Base-by-base conservation (phyloP, 2,797 vertebrate species). In the Mormyrops attenuatus region DNA sequence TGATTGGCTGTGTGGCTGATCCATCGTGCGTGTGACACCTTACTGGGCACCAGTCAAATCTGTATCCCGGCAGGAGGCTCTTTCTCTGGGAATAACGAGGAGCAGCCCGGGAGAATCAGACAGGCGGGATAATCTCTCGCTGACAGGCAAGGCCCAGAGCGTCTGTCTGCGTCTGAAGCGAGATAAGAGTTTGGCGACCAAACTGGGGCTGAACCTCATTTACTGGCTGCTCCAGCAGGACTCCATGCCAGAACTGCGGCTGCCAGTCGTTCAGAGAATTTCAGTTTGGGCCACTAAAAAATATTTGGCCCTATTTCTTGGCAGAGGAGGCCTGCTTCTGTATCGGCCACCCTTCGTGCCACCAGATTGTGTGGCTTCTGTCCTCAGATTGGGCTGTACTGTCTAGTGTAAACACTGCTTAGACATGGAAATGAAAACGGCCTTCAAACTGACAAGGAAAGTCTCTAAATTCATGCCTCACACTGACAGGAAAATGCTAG, bases 41-140 rank as follows among this genome's bases (percentile, higher is more conserved):
- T 26, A 73, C 44, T 53, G 82, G 34, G 30, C 20, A 22, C 41
- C 7, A 85, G n/a, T 85, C 80, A 88, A 69, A 89, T 89, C 63
- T 80, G 53, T 47, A 8, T 73, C 53, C 53, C 63, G 30, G 53
- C 57, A 55, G 85, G 77, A 73, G 63, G 41, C 88, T 82, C 30
- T 30, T 87, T 82, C 66, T 87, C 84, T 50, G 66, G 85, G 73
- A 85, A 88, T 89, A 85, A 89, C 34, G 7, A 69, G 73, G 77
- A 85, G 77, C n/a, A 26, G 34, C 55, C 41, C 80, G 4, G 60
- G 82, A 85, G 53, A 89, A 69, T 52, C 88, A 66, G 89, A 89
- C 87, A 90, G 89, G 57, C 44, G 17, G 85, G 87, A 92, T 92
- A 90, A 91, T 92, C 90, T 91, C 60, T 63, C 52, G 11, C 47